Evolutionary conservation across 2,888 invertebrate genomes (phyloP), one percentile per base, ranked within the genome.

Genomic region (Ischnura elegans): DNA sequence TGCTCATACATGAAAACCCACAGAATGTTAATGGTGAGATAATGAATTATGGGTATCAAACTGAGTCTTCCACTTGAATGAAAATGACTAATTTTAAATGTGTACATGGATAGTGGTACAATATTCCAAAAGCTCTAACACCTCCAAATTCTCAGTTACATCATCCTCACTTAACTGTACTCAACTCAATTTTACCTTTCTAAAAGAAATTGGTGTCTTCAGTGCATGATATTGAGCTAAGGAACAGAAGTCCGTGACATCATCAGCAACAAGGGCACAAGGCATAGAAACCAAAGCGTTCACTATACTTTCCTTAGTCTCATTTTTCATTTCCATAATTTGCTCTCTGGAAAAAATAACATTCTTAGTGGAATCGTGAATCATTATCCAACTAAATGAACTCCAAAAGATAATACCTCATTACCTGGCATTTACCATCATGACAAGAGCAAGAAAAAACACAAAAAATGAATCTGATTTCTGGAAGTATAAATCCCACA

Each of bases 401-500:
- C 10, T 76, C 6, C n/a, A 25, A 29, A 76, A 76, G 13, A 6
- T 25, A 3, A 46, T 51, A 90, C 85, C 95, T 95, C 36, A 25
- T 76, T 95, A 97, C 97, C 97, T 97, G 16, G 99, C 98, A 97
- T 99, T 99, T 93, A 99, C 97, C 43, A 99, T 97, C 97, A 99
- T 99, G 93, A 99, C 99, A 85, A 99, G 97, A 21, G 98, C 98
- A 94, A 99, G 97, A 95, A 99, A 99, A 96, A 99, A 99, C 95
- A 99, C 97, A 94, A 99, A 98, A 96, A 99, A 99, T 19, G 99
- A 99, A 96, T 99, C 99, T 42, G 98, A 98, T 95, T 98, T 98
- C 96, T 99, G 99, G 95, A 99, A 98, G 96, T 99, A 99, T 94
- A 99, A 97, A 96, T 99, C 99, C 99, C 99, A 99, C 98, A 99